A percentile compares a stretch with the other conserved stretches of the same genome.
Evolutionary conservation across 2,797 vertebrate species (phyloP).

Genomic region (Cryptoblepharus egeriae): DNA sequence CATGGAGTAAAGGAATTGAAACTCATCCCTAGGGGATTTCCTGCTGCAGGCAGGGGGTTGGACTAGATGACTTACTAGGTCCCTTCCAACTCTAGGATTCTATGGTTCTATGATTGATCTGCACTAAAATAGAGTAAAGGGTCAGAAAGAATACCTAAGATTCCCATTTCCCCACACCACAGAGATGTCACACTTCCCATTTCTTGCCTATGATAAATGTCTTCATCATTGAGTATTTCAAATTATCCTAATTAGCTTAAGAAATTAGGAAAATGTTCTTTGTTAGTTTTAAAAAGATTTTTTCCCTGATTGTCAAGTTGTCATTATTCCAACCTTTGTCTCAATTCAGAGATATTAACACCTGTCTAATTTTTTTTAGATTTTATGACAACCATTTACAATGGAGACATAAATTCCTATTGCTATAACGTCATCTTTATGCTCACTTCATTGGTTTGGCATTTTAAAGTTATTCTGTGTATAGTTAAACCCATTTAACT

Average conservation of each 20-base stretch:
- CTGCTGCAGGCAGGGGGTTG: no score
- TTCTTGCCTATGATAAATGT: constrained; percentile 8
- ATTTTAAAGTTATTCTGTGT: constrained; percentile 43
- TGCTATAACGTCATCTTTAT: constrained; percentile 60
- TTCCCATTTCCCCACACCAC: no score
- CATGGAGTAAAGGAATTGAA: no score
- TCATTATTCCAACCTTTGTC: constrained; percentile 10
- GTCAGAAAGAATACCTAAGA: no score
- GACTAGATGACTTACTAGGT: no score
- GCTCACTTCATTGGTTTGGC: constrained; percentile 58
- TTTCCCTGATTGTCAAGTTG: constrained; percentile 1
- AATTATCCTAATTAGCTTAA: constrained; percentile 42
- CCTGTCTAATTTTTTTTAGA: constrained; percentile 35
- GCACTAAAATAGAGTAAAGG: no score
- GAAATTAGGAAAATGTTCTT: neutral
- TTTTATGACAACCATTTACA: constrained; percentile 62
- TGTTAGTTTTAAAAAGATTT: neutral
- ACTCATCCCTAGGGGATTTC: no score
- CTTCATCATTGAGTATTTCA: constrained; percentile 28
- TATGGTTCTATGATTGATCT: no score
- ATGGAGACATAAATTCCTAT: constrained; percentile 50
- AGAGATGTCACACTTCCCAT: neutral
- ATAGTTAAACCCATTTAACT: constrained; percentile 41
- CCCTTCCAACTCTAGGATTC: no score
- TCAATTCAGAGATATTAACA: constrained; percentile 5